Evolutionary conservation across 1,140 invertebrate species (phyloP), one percentile per base, ranked within the genome.

Genomic region (Cotesia typhae): DNA sequence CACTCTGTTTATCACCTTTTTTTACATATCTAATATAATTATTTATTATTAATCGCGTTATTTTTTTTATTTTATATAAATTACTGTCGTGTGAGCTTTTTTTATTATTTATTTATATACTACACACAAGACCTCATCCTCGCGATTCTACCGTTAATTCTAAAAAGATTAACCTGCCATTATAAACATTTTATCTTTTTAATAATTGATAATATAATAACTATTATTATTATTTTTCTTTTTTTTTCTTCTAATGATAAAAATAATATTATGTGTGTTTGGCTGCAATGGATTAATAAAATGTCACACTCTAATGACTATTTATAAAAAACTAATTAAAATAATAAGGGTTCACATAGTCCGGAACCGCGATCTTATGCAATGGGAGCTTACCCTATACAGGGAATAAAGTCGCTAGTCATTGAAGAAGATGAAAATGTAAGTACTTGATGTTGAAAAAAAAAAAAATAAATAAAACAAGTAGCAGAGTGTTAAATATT

Each of bases 341-440:
- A 53, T 38, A 59, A 20, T 83, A 89, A 96, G 94, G 94, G 94
- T 87, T 91, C 93, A 81, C 93, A 93, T 84, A 95, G 94, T 85
- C 94, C 94, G 85, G 94, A 92, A 88, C 93, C 93, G 84, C 92
- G 94, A 83, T 92, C 92, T 81, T 91, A 94, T 75, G 93, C 94
- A 76, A 93, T 95, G 92, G 95, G 94, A 78, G 90, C 93, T 85
- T 96, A 93, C 88, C 94, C 93, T 79, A 92, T 95, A 85, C 92
- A 95, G 88, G 92, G 91, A 88, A 90, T 96, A 86, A 92, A 92
- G 86, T 95, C 94, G 80, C 90, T 91, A 88, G 94, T 95, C 85
- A 90, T 94, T 85, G 90, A 92, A 85, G 92, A 92, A 84, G 90
- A 94, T 85, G 92, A 95, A 47, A 47, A 47, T 90, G 95, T 96